Evolutionary conservation across 92 coral and sea anemone genomes (phyloP).

Genomic region (Parazoanthus atlanticus): DNA sequence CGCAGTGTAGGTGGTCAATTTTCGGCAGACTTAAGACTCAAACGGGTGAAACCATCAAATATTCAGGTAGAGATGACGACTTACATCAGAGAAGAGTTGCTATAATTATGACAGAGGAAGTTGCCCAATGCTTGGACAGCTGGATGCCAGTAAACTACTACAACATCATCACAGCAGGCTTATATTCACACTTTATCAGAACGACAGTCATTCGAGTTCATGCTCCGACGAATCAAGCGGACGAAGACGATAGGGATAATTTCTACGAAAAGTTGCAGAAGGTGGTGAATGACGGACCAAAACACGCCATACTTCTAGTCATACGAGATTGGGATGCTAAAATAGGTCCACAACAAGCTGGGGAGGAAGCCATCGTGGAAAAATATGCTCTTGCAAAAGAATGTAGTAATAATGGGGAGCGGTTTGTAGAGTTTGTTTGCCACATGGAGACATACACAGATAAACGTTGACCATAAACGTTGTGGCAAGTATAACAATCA

Average conservation of each 20-base stretch:
- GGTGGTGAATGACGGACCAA: not conserved
- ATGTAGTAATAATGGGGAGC: no score
- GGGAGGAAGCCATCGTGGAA: not conserved
- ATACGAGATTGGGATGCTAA: not conserved
- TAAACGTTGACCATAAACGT: no score
- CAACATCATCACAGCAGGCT: not conserved
- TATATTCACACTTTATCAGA: not conserved
- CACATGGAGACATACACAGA: no score
- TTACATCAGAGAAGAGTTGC: slow-evolving; percentile 21
- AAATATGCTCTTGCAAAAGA: no score
- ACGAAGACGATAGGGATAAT: not conserved
- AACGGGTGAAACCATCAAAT: slow-evolving; percentile 24
- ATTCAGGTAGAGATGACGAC: slow-evolving; percentile 22
- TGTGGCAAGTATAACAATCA: no score
- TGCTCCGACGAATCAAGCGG: not conserved
- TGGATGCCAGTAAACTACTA: slow-evolving; percentile 5
- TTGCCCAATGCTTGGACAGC: slow-evolving; percentile 3
- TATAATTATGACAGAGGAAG: slow-evolving; percentile 20
- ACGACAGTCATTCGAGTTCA: not conserved
- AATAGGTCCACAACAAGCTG: not conserved
- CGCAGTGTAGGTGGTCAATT: slow-evolving; percentile 10
- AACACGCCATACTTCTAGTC: not conserved
- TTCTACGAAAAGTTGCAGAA: not conserved
- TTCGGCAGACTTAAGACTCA: slow-evolving; percentile 3
- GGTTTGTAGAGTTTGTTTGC: no score